Evolutionary conservation across 2,113 vertebrate genomes (phyloP), one percentile per base, ranked within the genome.

Genomic region (Coryphaenoides rupestris): DNA sequence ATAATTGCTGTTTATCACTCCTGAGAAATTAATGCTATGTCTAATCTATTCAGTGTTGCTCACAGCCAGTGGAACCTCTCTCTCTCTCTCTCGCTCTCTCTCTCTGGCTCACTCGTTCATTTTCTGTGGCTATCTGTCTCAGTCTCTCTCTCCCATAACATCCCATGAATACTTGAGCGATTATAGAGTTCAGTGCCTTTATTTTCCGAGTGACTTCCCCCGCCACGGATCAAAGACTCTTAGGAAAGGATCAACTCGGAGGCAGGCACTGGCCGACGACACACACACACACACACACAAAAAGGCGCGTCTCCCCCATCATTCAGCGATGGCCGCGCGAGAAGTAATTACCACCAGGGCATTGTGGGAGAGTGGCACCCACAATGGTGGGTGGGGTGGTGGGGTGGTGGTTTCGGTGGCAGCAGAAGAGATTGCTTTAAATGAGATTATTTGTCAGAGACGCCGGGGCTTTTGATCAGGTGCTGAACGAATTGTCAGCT

Each of bases 131-230:
- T 40, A 15, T 50, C 21, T 50, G 26, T 62, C 59, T 47, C 17
- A 26, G 22, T 55, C 24, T 58, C 40, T 60, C 40, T 57, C 46
- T 58, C n/a, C 62, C 19, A 45, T 21, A 22, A 54, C 19, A 13
- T 22, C 26, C n/a, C 46, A 21, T 54, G 26, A 57, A 62, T 56
- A 49, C 53, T 33, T 57, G 22, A 62, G 19, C 22, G 9, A 69
- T 21, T 62, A 56, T 50, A 62, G 47, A 58, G 56, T 52, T 66
- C 45, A 57, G 23, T 55, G 58, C 21, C 28, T 61, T 47, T 61
- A 46, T 68, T 60, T 60, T 55, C 15, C 21, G 14, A 40, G 19
- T 52, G 28, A 60, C 58, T 60, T 47, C 21, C 54, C 56, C 16
- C 15, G 33, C 33, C 57, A 69, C 45, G 50, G 59, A 69, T 62